A percentile compares a stretch with the other conserved stretches of the same genome.
Evolutionary conservation across 2,113 vertebrate genomes (phyloP).

Genomic region (Anarrhichthys ocellatus): DNA sequence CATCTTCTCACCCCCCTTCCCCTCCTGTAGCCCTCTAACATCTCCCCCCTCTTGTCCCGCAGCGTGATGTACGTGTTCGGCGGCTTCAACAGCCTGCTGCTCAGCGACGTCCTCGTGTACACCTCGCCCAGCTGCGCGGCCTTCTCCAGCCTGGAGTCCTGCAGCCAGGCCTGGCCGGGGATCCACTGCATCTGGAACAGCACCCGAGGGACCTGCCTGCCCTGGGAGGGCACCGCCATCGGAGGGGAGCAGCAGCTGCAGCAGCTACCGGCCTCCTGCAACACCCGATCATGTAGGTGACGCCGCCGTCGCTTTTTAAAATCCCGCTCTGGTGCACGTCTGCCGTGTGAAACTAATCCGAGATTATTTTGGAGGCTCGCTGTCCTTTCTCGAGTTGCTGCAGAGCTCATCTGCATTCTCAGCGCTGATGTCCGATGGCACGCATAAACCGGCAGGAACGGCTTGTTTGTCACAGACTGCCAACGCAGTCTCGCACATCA

Average conservation of each 20-base stretch:
- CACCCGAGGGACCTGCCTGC: conserved; percentile 76
- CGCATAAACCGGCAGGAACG: conserved; percentile 11
- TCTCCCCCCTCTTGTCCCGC: conserved; percentile 1
- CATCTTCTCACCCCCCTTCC: not conserved
- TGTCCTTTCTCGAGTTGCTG: not conserved
- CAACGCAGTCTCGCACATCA: conserved; percentile 18
- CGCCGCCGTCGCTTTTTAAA: not conserved
- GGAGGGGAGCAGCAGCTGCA: conserved; percentile 34
- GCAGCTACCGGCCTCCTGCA: conserved; percentile 80
- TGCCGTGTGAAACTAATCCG: not conserved
- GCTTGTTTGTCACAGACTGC: conserved; percentile 43
- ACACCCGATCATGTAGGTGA: conserved; percentile 85
- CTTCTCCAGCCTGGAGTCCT: conserved; percentile 77
- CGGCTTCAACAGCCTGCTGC: conserved; percentile 97
- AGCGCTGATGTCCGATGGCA: conserved; percentile 1
- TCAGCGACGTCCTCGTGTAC: conserved; percentile 91
- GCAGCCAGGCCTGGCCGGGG: conserved; percentile 81
- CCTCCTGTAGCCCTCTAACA: conserved; percentile 5
- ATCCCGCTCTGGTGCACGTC: not conserved
- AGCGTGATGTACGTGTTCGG: conserved; percentile 97
- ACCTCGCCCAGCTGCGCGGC: conserved; percentile 88
- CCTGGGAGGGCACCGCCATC: conserved; percentile 84
- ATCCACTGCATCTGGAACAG: conserved; percentile 90
- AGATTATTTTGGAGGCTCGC: conserved; percentile 5
- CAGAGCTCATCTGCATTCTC: conserved; percentile 31